These are phyloP conservation scores for Bibio marci DNA, from an alignment of 2,888 invertebrate species.

Conservation along the genomic window DNA sequence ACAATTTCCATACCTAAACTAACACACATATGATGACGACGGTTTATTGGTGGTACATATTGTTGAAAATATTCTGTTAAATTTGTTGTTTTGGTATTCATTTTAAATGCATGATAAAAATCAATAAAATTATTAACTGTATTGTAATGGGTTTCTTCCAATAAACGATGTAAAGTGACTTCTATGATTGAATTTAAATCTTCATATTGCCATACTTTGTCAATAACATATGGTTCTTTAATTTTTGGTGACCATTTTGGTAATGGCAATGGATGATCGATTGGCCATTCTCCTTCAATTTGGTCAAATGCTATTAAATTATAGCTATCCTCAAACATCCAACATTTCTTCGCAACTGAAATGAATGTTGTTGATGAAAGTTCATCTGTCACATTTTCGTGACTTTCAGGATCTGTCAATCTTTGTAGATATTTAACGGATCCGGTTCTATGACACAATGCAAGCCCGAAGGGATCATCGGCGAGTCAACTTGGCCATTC, in stretches of 20 bases:
- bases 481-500: conserved; percentile 98
- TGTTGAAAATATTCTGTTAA: conserved; percentile 55
- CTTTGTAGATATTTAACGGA: conserved; percentile 10
- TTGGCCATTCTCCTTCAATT: conserved; percentile 41
- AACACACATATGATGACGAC: conserved; percentile 73
- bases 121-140: conserved; percentile 70
- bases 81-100: conserved; percentile 38
- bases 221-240: conserved; percentile 27
- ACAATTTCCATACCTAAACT: conserved; percentile 71
- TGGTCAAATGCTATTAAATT: conserved; percentile 30
- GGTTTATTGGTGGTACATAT: conserved; percentile 62
- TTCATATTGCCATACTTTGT: conserved; percentile 43
- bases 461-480: conserved; percentile 35
- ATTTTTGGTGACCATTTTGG: conserved; percentile 47
- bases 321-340: conserved; percentile 19
- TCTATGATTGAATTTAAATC: conserved; percentile 64
- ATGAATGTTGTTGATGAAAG: not conserved
- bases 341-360: not conserved
- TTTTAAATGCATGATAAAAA: conserved; percentile 45
- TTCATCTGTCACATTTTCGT: not conserved
- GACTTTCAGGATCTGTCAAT: conserved; percentile 18
- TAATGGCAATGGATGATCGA: conserved; percentile 53
- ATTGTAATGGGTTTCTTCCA: conserved; percentile 77
- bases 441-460: conserved; percentile 19
- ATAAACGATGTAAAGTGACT: conserved; percentile 57